Evolutionary conservation across 2,797 vertebrate genomes (phyloP).

Genomic region (Ctenochaetus hawaiiensis): DNA sequence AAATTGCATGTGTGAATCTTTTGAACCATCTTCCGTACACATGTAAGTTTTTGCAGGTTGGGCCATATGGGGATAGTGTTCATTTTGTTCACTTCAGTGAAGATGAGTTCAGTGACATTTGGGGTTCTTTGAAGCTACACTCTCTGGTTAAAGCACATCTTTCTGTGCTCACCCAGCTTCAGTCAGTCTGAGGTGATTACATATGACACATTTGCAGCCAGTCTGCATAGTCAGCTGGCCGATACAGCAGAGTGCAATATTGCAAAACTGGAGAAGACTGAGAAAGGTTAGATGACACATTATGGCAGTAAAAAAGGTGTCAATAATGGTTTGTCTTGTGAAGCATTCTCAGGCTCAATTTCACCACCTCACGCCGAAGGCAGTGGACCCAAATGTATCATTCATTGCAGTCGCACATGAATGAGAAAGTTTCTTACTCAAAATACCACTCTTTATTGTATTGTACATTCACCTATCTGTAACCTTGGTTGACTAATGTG

Average conservation of each 20-base stretch:
- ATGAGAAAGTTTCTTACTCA: slow-evolving; percentile 46
- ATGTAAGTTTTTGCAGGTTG: background rate
- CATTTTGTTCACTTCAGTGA: background rate
- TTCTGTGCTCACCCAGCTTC: slow-evolving; percentile 26
- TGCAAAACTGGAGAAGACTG: slow-evolving; percentile 58
- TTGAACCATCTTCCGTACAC: slow-evolving; percentile 4
- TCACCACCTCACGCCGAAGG: slow-evolving; percentile 17
- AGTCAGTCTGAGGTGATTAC: slow-evolving; percentile 61
- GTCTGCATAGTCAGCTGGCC: slow-evolving; percentile 70
- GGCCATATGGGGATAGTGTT: slow-evolving; percentile 1
- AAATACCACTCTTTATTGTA: slow-evolving; percentile 27
- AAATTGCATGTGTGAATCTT: slow-evolving; percentile 7
- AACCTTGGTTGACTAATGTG: slow-evolving; percentile 52
- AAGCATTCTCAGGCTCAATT: slow-evolving; percentile 58
- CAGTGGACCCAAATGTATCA: slow-evolving; percentile 35
- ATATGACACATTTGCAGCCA: slow-evolving; percentile 64
- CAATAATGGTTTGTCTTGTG: slow-evolving; percentile 68
- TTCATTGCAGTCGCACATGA: slow-evolving; percentile 50
- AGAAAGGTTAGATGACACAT: slow-evolving; percentile 61
- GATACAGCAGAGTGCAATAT: slow-evolving; percentile 57
- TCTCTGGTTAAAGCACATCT: slow-evolving; percentile 27
- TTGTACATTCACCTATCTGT: slow-evolving; percentile 36
- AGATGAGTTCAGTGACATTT: slow-evolving; percentile 19
- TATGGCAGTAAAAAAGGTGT: slow-evolving; percentile 66
- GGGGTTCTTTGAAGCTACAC: slow-evolving; percentile 14